Evolutionary conservation across 2,888 invertebrate genomes (phyloP), one percentile per base, ranked within the genome.

Genomic region (Sphaerophoria rueppellii): DNA sequence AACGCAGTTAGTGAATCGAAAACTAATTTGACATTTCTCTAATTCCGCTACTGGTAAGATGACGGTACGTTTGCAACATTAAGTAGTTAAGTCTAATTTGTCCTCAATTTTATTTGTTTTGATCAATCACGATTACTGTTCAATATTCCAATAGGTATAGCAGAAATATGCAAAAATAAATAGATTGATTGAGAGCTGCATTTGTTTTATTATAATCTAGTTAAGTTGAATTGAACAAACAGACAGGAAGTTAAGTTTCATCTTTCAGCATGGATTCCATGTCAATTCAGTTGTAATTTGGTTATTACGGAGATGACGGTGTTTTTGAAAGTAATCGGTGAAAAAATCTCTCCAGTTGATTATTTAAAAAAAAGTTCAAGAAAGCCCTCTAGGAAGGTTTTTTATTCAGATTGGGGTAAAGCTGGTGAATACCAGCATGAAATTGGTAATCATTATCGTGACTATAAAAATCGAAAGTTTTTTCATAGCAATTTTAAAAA

Each of bases 401-500:
- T 83, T 4, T 72, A 72, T 43, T 71, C 50, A 12, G 43, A 80
- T 6, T 80, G 75, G 75, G 6, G 9, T n/a, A 55, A 37, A 4
- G 12, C 11, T 40, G 67, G 81, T 73, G 80, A 87, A 43, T 89
- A 89, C 76, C 87, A 88, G 46, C 91, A 90, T 70, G 91, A 91
- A 76, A 89, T 91, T 60, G 91, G 89, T n/a, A 91, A 91, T 88
- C 89, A 91, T 88, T 91, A 90, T 88, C 89, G 90, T 4, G 90
- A 91, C 86, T 89, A 88, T 52, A 89, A 90, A 87, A 80, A 88
- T 87, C 87, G 86, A n/a, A 87, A 87, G 50, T 63, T 82, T 14
- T n/a, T 71, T 0, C 16, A 52, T 14, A 54, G 32, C 14, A n/a
- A 9, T 57, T 70, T 40, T 5, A 67, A 67, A 52, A 12, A 58